Evolutionary conservation across 2,113 vertebrate genomes (phyloP), one percentile per base, ranked within the genome.

Genomic region (Halcyon senegalensis): DNA sequence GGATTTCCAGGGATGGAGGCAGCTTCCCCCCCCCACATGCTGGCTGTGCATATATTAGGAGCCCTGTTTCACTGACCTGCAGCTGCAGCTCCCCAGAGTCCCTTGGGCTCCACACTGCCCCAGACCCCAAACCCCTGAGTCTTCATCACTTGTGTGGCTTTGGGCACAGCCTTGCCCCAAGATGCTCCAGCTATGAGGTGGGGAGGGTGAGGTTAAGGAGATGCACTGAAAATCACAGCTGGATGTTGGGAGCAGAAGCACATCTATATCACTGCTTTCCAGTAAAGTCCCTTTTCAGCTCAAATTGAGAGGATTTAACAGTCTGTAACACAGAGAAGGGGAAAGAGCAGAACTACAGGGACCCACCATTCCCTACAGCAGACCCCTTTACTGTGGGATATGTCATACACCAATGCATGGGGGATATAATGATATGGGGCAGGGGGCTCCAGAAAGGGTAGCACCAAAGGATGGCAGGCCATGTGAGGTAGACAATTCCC

Each of bases 221-320:
- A 21, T 8, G 9, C 5, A 4, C n/a, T 75, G 84, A 66, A 91
- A 87, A 53, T 19, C 67, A 58, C 85, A 93, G 78, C 85, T 95
- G 58, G 41, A 19, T 92, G 55, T 24, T 82, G 82, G 16, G 74
- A 84, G 66, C 9, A 9, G 90, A 10, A 78, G 60, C 51, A 86
- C 85, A 90, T 93, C 92, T 93, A 78, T 21, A 41, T 21, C 4
- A 0, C 39, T 85, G 85, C 88, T 93, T 88, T 93, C 85, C 88
- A 94, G 88, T 62, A 83, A 96, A 85, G 6, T 7, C 53, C 16
- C 9, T 66, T 84, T 37, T 5, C 39, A 69, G 79, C 66, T 78
- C 33, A 39, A 39, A 44, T 1, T 13, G 62, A 60, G 53, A 66
- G 44, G 41, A 46, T 84, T 63, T 74, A 64, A 23, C 7, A 37